Percentiles rank a stretch among this genome's conserved stretches.
Conservation (phyloP, 2,888 invertebrate genomes). For the Lasioglossum marginatum region DNA sequence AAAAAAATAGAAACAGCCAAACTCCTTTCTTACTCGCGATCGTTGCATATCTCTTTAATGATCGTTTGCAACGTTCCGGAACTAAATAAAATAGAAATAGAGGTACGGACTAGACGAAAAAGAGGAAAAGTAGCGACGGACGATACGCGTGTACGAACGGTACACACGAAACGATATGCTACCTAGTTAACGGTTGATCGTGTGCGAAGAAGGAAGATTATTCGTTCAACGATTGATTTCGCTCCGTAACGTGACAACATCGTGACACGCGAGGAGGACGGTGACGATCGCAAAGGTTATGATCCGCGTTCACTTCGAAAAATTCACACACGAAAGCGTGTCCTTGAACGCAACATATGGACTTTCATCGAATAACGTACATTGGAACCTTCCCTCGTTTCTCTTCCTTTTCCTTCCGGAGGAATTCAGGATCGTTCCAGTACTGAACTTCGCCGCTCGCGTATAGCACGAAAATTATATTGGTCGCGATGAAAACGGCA, state of each 20-base stretch:
- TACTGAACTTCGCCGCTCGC: slow-evolving; percentile 91
- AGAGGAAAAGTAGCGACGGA: not conserved
- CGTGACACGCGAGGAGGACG: not conserved
- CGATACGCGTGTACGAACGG: not conserved
- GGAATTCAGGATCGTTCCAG: slow-evolving; percentile 89
- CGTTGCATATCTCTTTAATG: not conserved
- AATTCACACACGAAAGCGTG: not conserved
- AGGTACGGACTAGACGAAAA: slow-evolving; percentile 39
- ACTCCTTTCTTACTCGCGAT: not conserved
- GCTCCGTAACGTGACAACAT: not conserved
- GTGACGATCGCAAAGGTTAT: not conserved
- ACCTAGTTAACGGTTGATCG: not conserved
- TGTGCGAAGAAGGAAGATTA: not conserved
- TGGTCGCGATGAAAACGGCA: slow-evolving; percentile 88
- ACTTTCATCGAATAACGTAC: not conserved
- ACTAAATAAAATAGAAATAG: not conserved
- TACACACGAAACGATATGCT: not conserved
- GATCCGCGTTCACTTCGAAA: not conserved
- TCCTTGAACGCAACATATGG: not conserved
- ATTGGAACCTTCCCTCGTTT: slow-evolving; percentile 41
- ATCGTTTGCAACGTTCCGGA: not conserved
- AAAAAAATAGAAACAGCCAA: not conserved
- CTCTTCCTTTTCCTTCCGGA: slow-evolving; percentile 66
- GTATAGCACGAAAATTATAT: slow-evolving; percentile 89
- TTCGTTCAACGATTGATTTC: not conserved